Evolutionary conservation across 2,888 invertebrate species (phyloP).

Genomic region (Scrobipalpa costella): DNA sequence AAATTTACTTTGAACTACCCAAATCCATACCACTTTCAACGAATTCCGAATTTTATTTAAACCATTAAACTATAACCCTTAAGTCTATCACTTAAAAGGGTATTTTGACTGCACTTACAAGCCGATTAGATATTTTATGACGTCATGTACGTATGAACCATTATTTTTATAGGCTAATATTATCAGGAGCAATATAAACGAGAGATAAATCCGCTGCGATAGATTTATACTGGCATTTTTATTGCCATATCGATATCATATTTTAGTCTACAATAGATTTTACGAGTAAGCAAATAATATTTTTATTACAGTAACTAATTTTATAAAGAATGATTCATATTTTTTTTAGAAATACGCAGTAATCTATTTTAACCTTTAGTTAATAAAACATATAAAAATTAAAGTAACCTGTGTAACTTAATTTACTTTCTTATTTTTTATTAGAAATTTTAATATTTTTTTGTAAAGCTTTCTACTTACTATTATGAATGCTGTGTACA

Average conservation of each 20-base stretch:
- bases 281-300: not conserved
- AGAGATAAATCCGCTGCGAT: conserved; percentile 18
- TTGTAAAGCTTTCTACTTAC: too few species aligned
- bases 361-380: too few species aligned
- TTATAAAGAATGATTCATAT: too few species aligned
- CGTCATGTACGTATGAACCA: conserved; percentile 32
- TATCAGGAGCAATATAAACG: conserved; percentile 29
- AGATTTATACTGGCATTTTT: conserved; percentile 16
- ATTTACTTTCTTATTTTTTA: too few species aligned
- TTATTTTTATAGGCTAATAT: conserved; percentile 41
- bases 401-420: too few species aligned
- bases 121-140: not conserved
- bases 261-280: not conserved
- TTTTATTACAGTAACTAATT: too few species aligned
- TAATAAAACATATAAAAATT: too few species aligned
- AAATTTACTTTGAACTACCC: too few species aligned
- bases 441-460: too few species aligned
- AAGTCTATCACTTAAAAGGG: not conserved
- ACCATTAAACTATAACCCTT: not conserved
- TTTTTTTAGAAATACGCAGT: too few species aligned
- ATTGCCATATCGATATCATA: conserved; percentile 6
- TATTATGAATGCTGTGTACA: too few species aligned
- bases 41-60: not conserved
- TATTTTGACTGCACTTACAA: not conserved
- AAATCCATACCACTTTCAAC: too few species aligned